These are phyloP conservation scores for Coenobita brevimanus DNA, from an alignment of 1,140 invertebrate genomes.

Conservation along the genomic window DNA sequence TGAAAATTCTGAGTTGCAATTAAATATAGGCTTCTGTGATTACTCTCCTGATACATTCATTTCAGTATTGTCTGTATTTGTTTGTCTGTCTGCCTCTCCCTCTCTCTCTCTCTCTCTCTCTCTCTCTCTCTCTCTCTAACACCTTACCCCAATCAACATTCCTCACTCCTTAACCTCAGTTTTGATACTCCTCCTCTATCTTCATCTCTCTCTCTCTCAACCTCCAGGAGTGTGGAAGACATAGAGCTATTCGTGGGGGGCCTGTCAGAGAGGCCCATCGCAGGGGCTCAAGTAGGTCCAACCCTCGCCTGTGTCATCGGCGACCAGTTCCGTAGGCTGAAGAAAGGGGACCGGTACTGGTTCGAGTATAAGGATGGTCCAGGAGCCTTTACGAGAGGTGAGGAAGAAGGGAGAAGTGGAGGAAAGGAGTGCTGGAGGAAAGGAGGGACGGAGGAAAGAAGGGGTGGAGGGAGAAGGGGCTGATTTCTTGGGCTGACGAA, in stretches of 20 bases:
- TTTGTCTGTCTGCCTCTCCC: background rate
- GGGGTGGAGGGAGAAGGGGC: no score
- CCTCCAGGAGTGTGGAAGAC: constrained; percentile 82
- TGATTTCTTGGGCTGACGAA: no score
- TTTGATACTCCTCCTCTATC: background rate
- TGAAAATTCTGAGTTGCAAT: no score
- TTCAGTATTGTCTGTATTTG: background rate
- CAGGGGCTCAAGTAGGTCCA: background rate
- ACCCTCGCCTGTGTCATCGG: constrained; percentile 85
- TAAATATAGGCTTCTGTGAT: no score
- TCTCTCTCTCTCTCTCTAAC: background rate
- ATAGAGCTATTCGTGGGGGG: constrained; percentile 79
- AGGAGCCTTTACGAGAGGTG: background rate
- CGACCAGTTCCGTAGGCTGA: constrained; percentile 88
- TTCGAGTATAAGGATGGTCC: constrained; percentile 79
- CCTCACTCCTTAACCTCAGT: background rate
- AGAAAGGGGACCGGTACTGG: constrained; percentile 88
- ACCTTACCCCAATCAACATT: no score
- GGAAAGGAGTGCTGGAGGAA: background rate
- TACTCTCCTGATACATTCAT: background rate
- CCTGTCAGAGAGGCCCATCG: background rate
- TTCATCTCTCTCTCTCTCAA: no score
- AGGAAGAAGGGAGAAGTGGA: background rate
- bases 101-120: background rate
- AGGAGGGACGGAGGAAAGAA: background rate